Conservation (phyloP, 1,140 invertebrate species). For the Vollenhovia emeryi region DNA sequence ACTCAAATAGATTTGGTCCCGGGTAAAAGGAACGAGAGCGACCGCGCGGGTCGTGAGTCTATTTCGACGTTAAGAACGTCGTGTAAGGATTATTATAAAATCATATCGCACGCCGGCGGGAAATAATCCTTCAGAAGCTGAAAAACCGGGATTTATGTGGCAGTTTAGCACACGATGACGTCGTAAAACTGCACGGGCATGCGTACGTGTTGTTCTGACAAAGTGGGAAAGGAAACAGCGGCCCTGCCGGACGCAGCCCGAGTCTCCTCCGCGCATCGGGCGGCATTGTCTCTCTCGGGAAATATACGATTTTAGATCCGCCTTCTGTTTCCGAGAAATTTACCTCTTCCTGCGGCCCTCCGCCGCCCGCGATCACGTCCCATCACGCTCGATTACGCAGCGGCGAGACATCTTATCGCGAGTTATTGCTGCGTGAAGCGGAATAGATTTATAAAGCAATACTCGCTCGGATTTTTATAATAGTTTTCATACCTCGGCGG, state of each 20-base stretch:
- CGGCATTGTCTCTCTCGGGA: constrained; percentile 58
- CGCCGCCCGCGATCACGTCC: constrained; percentile 34
- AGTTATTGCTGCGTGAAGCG: constrained; percentile 30
- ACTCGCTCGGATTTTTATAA: constrained; percentile 21
- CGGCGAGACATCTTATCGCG: constrained; percentile 22
- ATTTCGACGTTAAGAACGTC: constrained; percentile 4
- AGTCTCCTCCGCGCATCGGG: constrained; percentile 39
- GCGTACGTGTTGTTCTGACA: constrained; percentile 70
- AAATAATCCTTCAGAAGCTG: constrained; percentile 50
- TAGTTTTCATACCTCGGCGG: constrained; percentile 13
- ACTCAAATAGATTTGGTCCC: neutral
- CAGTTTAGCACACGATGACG: constrained; percentile 64
- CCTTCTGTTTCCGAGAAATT: constrained; percentile 67
- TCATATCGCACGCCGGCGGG: constrained; percentile 53
- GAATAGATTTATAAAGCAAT: constrained; percentile 22
- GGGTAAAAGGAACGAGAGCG: neutral
- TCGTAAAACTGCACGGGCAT: constrained; percentile 69
- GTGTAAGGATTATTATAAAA: constrained; percentile 46
- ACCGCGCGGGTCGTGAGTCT: too few species aligned
- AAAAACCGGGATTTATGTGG: constrained; percentile 68
- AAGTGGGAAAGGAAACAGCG: constrained; percentile 58
- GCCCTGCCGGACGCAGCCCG: constrained; percentile 39
- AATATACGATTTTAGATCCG: constrained; percentile 67
- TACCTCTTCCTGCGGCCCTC: constrained; percentile 46
- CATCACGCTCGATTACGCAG: constrained; percentile 41